A percentile compares a stretch with the other conserved stretches of the same genome.
Evolutionary conservation across 2,888 invertebrate species (phyloP).

Genomic region (Hipparchia semele): DNA sequence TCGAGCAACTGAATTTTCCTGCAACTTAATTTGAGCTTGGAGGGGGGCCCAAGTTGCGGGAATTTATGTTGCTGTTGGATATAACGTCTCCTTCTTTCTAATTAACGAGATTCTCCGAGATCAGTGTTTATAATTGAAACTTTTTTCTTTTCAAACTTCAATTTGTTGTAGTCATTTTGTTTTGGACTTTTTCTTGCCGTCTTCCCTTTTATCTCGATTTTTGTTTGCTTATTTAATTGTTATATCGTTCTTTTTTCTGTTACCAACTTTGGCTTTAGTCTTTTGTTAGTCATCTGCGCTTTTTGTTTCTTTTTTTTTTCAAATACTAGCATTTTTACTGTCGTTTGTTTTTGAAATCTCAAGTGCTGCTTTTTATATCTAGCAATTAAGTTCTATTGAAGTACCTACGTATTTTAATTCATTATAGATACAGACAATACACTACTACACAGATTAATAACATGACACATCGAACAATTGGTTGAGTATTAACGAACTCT

Average conservation of each 20-base stretch:
- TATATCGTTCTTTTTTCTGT: background rate
- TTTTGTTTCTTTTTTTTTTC: background rate
- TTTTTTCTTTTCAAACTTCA: constrained; percentile 16
- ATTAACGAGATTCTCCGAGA: constrained; percentile 30
- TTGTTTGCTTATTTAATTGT: background rate
- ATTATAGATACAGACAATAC: no score
- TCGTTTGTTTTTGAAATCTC: background rate
- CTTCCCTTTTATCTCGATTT: background rate
- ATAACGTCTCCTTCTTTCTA: constrained; percentile 31
- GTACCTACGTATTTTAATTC: no score
- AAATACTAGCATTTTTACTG: background rate
- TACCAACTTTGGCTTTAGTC: background rate
- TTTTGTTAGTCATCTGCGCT: background rate
- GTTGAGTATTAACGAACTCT: no score
- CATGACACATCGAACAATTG: no score
- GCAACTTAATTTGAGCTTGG: constrained; percentile 35
- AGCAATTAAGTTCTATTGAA: no score
- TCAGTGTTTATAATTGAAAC: constrained; percentile 27
- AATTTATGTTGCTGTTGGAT: constrained; percentile 35
- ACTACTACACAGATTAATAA: no score
- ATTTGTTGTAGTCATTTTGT: constrained; percentile 19
- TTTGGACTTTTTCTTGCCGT: background rate
- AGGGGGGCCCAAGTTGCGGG: constrained; percentile 31
- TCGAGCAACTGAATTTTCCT: constrained; percentile 17
- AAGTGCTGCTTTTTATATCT: no score